Evolutionary conservation across 2,888 invertebrate genomes (phyloP).

Genomic region (Calameuta filiformis): DNA sequence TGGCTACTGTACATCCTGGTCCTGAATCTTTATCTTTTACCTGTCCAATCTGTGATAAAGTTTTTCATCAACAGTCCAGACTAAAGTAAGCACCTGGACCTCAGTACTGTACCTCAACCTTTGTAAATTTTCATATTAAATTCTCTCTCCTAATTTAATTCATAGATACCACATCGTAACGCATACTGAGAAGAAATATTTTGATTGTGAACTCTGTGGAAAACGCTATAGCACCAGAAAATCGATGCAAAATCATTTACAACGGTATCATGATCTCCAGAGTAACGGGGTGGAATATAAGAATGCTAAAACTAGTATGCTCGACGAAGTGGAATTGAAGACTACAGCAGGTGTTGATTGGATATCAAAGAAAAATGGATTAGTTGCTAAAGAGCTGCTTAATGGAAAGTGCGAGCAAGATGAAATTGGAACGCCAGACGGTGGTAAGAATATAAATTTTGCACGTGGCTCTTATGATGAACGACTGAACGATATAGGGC

Average conservation of each 20-base stretch:
- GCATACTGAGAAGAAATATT: conserved; percentile 66
- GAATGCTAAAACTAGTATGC: background rate
- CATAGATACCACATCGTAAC: conserved; percentile 67
- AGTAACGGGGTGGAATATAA: background rate
- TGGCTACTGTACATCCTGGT: conserved; percentile 67
- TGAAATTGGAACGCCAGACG: background rate
- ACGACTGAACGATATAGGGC: background rate
- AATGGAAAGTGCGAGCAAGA: background rate
- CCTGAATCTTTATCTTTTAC: conserved; percentile 51
- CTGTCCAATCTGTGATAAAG: conserved; percentile 68
- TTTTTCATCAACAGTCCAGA: conserved; percentile 59
- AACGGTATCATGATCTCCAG: conserved; percentile 61
- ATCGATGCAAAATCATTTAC: conserved; percentile 67
- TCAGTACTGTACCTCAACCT: conserved; percentile 12
- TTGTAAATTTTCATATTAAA: background rate
- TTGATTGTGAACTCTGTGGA: conserved; percentile 69
- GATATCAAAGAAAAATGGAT: background rate
- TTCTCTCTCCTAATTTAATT: conserved; percentile 32
- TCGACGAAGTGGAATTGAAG: background rate
- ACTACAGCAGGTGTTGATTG: background rate
- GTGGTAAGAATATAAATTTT: background rate
- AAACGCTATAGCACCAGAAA: conserved; percentile 68
- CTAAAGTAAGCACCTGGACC: conserved; percentile 47
- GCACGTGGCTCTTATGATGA: background rate
- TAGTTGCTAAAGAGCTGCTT: background rate